A percentile compares a stretch with the other conserved stretches of the same genome.
Conservation (phyloP, 1,140 invertebrate species). For the Bathynomus jamesi region DNA sequence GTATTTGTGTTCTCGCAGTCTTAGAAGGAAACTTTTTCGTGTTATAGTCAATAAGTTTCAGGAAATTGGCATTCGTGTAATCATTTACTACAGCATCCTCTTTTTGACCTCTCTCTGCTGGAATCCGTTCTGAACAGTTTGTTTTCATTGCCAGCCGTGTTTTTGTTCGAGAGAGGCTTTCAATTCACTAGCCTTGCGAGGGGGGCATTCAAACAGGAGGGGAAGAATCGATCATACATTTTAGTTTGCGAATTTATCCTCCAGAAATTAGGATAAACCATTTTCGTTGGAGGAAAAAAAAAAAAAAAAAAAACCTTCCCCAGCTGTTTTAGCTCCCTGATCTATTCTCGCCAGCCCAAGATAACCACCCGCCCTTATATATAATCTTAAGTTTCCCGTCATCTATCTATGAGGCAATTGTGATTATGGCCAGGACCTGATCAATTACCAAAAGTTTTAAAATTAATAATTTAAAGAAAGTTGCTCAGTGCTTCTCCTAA, state of each 20-base stretch:
- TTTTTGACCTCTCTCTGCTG: background rate
- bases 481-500: conserved; percentile 26
- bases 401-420: conserved; percentile 15
- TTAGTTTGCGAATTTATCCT: too few species aligned
- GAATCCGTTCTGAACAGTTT: background rate
- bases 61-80: background rate
- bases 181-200: background rate
- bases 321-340: background rate
- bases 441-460: conserved; percentile 14
- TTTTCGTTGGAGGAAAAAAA: background rate
- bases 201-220: background rate
- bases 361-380: background rate
- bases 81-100: background rate
- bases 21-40: conserved; percentile 15
- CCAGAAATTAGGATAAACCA: too few species aligned
- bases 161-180: background rate
- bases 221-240: too few species aligned
- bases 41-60: conserved; percentile 24
- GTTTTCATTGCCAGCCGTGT: background rate
- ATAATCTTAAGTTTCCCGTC: background rate
- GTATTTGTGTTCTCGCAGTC: conserved; percentile 33
- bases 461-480: conserved; percentile 25
- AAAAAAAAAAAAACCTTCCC: background rate
- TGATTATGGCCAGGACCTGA: conserved; percentile 35
- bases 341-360: conserved; percentile 14